These are phyloP conservation scores for Galemys pyrenaicus DNA, from an alignment of 2,113 vertebrate genomes.

Conservation along the genomic window DNA sequence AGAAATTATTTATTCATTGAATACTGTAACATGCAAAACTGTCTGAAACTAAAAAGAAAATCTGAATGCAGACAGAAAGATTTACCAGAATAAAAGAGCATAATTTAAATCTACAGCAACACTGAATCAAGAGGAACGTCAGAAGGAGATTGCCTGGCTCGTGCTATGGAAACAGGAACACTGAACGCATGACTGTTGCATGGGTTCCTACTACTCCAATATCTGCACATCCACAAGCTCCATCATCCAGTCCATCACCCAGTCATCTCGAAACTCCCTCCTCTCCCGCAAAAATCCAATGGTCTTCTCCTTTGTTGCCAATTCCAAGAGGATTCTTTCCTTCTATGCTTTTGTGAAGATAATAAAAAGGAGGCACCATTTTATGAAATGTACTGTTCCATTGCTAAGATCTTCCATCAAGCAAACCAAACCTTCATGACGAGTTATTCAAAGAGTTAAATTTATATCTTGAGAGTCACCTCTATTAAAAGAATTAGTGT, in stretches of 20 bases:
- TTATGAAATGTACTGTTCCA: background rate
- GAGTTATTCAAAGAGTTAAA: background rate
- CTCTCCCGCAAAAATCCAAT: background rate
- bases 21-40: conserved; percentile 2
- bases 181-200: background rate
- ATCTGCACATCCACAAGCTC: background rate
- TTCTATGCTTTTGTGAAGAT: background rate
- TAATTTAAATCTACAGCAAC: background rate
- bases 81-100: background rate
- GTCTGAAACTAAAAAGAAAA: background rate
- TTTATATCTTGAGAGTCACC: background rate
- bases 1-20: conserved; percentile 19
- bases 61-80: background rate
- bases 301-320: background rate
- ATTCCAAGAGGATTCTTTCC: background rate
- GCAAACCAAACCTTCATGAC: background rate
- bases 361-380: background rate
- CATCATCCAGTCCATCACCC: background rate
- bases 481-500: background rate
- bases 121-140: background rate
- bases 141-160: background rate
- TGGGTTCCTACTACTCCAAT: background rate
- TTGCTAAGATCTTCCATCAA: background rate
- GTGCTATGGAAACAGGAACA: background rate
- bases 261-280: background rate